Evolutionary conservation across 37 sponge, comb jelly and placozoan genomes (phyloP), one percentile per base, ranked within the genome.

Genomic region (Mnemiopsis leidyi): DNA sequence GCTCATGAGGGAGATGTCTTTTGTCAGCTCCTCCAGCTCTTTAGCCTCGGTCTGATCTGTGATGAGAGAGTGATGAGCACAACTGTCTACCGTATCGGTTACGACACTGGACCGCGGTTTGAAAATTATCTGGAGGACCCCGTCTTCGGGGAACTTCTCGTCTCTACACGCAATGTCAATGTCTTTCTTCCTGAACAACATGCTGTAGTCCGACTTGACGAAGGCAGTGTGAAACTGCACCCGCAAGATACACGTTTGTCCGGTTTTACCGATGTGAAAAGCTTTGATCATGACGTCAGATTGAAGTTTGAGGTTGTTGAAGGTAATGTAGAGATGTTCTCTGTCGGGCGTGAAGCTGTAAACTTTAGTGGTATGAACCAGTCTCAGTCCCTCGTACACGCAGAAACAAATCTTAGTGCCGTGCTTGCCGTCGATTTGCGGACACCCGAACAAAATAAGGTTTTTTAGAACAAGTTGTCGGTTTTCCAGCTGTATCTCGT

Each of bases 381-480:
- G 88, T 38, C 94, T 95, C 76, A 98, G 93, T 68, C 97, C 94
- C 93, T 97, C 95, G 77, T 98, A 98, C n/a, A 98, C 39, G 71
- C 96, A 96, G 48, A 98, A 92, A 83, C 94, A 98, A 20, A 94
- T 93, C 33, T 96, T 90, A 92, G 96, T 96, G 0, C 97, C 97
- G 39, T 96, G 96, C 38, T 95, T 96, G 37, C 95, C 95, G 76
- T 99, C 99, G 93, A 95, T 96, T 93, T 97, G 96, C 9, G 99
- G 99, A 31, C 95, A 93, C 16, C 99, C 97, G 69, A 97, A 97
- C 69, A 99, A 82, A 30, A 97, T 94, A n/a, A 99, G 76, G 34
- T 95, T 95, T 0, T 94, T 82, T 24, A 99, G 92, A 0, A 95
- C 68, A 5, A 94, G 95, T 94, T 69, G 95, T 95, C 93, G 93